Evolutionary conservation across 2,113 vertebrate species (phyloP).

Genomic region (Microcebus ravelobensis): DNA sequence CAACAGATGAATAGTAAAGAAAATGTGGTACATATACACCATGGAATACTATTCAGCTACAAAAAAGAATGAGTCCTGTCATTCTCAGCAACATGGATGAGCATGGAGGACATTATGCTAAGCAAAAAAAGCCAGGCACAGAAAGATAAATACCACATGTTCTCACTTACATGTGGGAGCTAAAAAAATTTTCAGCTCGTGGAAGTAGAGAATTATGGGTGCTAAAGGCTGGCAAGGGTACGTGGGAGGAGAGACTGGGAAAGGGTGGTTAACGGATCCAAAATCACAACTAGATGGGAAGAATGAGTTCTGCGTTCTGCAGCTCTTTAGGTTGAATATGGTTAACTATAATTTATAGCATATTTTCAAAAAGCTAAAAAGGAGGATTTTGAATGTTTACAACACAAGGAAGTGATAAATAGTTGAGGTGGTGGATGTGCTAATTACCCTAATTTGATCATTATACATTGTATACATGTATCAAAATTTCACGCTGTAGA

Average conservation of each 20-base stretch:
- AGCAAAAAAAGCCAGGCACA: not conserved
- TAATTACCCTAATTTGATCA: not conserved
- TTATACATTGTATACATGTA: not conserved
- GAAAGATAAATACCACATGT: not conserved
- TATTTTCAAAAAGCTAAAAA: not conserved
- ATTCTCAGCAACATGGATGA: not conserved
- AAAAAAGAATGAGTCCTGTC: not conserved
- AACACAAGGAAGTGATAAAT: not conserved
- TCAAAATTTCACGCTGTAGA: not conserved
- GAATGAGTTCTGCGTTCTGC: not conserved
- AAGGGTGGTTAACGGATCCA: not conserved
- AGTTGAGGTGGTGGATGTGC: not conserved
- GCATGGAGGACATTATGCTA: not conserved
- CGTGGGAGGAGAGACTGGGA: not conserved
- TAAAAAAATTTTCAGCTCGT: not conserved
- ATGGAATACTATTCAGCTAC: not conserved
- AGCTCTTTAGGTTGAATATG: not conserved
- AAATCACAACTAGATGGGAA: not conserved
- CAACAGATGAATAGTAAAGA: not conserved
- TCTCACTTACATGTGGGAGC: not conserved
- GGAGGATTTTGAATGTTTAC: not conserved
- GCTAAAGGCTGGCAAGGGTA: not conserved
- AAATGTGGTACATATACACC: not conserved
- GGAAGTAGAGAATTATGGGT: not conserved
- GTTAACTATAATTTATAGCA: not conserved